Base-by-base conservation (phyloP, 2,888 invertebrate genomes). In the Limulus polyphemus region DNA sequence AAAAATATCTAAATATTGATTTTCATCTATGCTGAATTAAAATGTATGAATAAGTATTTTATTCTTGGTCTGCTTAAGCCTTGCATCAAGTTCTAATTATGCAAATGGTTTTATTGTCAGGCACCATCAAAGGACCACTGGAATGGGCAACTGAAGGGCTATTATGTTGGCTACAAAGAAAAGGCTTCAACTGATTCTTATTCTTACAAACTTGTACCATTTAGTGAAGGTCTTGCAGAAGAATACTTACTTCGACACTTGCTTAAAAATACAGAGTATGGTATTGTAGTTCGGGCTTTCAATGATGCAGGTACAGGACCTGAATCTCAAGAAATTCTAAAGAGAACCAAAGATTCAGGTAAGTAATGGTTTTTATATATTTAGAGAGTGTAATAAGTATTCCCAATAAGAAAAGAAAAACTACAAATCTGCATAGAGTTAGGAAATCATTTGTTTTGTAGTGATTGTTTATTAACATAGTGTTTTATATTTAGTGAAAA, bases 261-360 rank as follows among this genome's bases (percentile, higher is more conserved):
- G n/a, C 47, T 52, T 10, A 58, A 54, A 49, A 46, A 49, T 48
- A 57, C 58, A 1, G 59, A 61, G 11, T 57, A 62, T 50, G 59
- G 61, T 16, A 61, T 67, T 57, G 58, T 68, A 11, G 59, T 67
- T 11, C 46, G 57, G 60, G 65, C 65, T 32, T 64, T 60, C 47
- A 67, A 67, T 57, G 59, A 50, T 46, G 67, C 59, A 7, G 67
- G 67, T 50, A 56, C 52, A 14, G 67, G 67, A 14, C 67, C 67
- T 17, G 16, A 32, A 49, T 67, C 67, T 16, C 67, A 68, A 32
- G 59, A 59, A 48, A 65, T 68, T n/a, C 17, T 65, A 17, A 58
- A 54, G 11, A 54, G 55, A 46, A 67, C 67, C 46, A 47, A 60
- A 47, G 57, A 56, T 17, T 62, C 62, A 51, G 67, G 63, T 63